Evolutionary conservation across 2,888 invertebrate species (phyloP).

Genomic region (Drosophila subquinaria): DNA sequence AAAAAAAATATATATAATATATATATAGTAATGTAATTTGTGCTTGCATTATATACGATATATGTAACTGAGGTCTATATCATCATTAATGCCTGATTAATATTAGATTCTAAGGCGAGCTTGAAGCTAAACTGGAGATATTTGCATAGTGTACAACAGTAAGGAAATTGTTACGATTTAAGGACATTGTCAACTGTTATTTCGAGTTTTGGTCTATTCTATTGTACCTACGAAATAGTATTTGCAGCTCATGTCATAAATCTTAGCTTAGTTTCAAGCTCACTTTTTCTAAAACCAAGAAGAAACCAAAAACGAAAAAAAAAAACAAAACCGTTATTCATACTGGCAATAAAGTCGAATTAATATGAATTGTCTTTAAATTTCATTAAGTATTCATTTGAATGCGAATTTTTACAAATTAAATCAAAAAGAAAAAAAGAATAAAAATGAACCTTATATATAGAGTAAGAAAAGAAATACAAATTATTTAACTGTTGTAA

Average conservation of each 20-base stretch:
- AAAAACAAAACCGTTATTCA: neutral
- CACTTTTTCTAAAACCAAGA: constrained; percentile 4
- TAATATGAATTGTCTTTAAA: constrained; percentile 51
- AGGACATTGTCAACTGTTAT: constrained; percentile 1
- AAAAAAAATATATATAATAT: neutral
- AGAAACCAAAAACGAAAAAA: neutral
- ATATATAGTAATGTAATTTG: constrained; percentile 26
- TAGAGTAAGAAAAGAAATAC: constrained; percentile 1
- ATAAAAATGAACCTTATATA: neutral
- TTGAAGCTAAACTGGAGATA: constrained; percentile 25
- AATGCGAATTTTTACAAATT: constrained; percentile 14
- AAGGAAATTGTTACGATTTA: constrained; percentile 1
- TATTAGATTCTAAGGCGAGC: constrained; percentile 20
- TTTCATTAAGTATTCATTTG: constrained; percentile 32
- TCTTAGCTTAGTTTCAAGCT: constrained; percentile 19
- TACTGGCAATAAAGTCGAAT: constrained; percentile 14
- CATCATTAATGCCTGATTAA: constrained; percentile 27
- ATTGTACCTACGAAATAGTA: neutral
- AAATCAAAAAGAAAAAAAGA: constrained; percentile 7
- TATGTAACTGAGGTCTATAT: constrained; percentile 22
- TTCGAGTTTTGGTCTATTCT: neutral
- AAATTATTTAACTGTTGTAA: constrained; percentile 23
- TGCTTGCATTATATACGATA: constrained; percentile 18
- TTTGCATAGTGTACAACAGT: neutral
- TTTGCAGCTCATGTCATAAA: too few relatives aligned